Evolutionary conservation across 2,888 invertebrate genomes (phyloP), one percentile per base, ranked within the genome.

Genomic region (Tenthredo amoena): DNA sequence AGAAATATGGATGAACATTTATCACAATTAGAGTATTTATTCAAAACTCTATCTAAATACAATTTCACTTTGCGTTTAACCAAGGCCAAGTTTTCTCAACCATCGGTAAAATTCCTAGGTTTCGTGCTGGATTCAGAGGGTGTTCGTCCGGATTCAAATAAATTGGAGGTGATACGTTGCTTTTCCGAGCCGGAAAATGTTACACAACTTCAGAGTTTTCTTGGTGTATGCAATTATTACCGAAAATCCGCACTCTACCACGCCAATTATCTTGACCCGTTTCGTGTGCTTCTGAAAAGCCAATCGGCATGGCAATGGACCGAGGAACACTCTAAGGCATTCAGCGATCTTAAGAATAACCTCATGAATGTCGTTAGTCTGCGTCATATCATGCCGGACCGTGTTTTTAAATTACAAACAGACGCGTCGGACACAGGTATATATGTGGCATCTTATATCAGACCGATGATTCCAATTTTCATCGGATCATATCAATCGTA

Each of bases 181-280:
- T 89, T 88, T 84, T 86, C 87, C 18, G 55, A 71, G 4, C 89
- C 90, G 3, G 85, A 82, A 37, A 89, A 88, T 58, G 26, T 87
- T 65, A 87, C 88, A 84, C 86, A 90, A 40, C 68, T 90, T 12
- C 85, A 89, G 81, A 71, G 81, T 15, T 88, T 89, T 85, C n/a
- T 86, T 5, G 86, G 83, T 6, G 5, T 84, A 2, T 86, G 86
- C 43, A 86, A 43, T 50, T 86, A 74, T 31, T 86, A 86, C 58
- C 65, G 85, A 6, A 77, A 77, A 40, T 86, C 85, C 21, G 50
- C 81, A 1, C 6, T 74, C 1, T 55, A 84, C 4, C 86, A 87
- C 65, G 86, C 86, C 0, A 15, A 82, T 21, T 85, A 72, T 55
- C 34, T 88, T 0, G 83, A 86, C 21, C 86, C 87, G 15, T 86